Percentiles rank a stretch among this genome's conserved stretches.
Conservation (phyloP, 2,888 invertebrate genomes). For the Platycheirus albimanus region DNA sequence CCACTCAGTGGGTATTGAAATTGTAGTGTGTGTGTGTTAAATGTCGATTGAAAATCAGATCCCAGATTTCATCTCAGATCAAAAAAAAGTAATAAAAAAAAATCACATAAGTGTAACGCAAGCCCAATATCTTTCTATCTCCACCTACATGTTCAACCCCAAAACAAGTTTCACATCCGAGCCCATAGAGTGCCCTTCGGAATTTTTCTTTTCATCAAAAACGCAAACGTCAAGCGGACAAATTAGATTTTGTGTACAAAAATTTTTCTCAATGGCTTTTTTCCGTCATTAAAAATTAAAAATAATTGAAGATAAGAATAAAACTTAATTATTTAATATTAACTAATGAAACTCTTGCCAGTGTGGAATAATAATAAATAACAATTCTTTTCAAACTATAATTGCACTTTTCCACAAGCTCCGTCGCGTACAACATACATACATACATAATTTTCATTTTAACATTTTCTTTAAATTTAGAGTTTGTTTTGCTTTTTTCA, state of each 20-base stretch:
- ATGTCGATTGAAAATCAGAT: too few species aligned
- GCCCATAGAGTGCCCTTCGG: background rate
- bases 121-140: too few species aligned
- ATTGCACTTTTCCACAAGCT: background rate
- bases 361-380: too few species aligned
- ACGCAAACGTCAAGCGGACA: constrained; percentile 57
- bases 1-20: too few species aligned
- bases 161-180: too few species aligned
- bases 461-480: constrained; percentile 10
- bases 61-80: too few species aligned
- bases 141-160: too few species aligned
- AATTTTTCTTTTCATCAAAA: background rate
- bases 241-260: constrained; percentile 63
- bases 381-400: too few species aligned
- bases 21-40: too few species aligned
- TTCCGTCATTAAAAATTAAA: constrained; percentile 3
- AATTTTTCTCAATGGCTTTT: constrained; percentile 38
- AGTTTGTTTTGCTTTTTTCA: constrained; percentile 57
- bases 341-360: background rate
- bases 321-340: background rate
- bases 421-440: background rate
- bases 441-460: background rate
- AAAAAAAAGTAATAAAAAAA: too few species aligned
- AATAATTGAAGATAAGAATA: background rate
- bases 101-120: too few species aligned